Percentiles rank a stretch among this genome's conserved stretches.
Evolutionary conservation across 2,888 invertebrate species (phyloP).

Genomic region (Lasioglossum villosulum): DNA sequence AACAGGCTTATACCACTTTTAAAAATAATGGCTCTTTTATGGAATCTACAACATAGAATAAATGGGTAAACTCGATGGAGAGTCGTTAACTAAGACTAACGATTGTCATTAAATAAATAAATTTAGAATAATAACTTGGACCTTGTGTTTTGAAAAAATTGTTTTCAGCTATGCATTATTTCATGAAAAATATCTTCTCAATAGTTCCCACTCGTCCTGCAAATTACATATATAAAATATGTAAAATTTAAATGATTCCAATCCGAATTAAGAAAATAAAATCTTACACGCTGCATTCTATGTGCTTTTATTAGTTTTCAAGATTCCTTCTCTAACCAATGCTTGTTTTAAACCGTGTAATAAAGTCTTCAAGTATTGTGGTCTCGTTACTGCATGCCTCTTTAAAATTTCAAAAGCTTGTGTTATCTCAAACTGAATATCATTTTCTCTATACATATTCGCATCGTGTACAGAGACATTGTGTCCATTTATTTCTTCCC

Average conservation of each 20-base stretch:
- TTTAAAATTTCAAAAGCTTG: conserved; percentile 5
- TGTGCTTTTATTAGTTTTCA: background rate
- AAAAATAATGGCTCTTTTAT: too few relatives aligned
- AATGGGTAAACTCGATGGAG: background rate
- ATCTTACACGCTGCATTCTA: conserved; percentile 1
- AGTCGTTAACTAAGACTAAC: background rate
- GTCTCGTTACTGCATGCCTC: background rate
- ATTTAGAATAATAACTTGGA: conserved; percentile 8
- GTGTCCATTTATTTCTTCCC: background rate
- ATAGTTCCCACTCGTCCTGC: background rate
- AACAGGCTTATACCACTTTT: too few relatives aligned
- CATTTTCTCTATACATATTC: background rate
- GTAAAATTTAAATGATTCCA: background rate
- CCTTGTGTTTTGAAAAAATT: background rate
- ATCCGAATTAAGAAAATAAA: background rate
- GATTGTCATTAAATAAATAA: conserved; percentile 1
- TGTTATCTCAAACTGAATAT: background rate
- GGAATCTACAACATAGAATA: conserved; percentile 6
- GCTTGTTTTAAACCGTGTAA: background rate
- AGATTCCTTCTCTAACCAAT: background rate
- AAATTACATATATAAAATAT: background rate
- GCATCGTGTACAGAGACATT: background rate
- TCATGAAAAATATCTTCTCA: background rate
- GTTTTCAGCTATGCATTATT: background rate
- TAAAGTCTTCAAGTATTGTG: background rate